These are phyloP conservation scores for Malacoctenus gilli DNA, from an alignment of 2,797 vertebrate species.

Conservation along the genomic window DNA sequence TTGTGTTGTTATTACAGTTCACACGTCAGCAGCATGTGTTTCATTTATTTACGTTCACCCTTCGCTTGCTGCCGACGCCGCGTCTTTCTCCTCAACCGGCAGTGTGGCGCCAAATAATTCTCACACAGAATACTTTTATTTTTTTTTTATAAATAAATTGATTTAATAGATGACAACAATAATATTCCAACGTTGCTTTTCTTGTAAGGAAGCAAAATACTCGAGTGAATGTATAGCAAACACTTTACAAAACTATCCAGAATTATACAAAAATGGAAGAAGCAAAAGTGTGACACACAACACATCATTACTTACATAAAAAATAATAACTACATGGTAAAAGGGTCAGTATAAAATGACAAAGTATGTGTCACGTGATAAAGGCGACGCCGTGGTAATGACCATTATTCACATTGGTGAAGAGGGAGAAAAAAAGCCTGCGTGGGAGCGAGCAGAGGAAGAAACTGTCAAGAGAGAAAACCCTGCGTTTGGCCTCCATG, in stretches of 20 bases:
- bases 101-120: conserved; percentile 44
- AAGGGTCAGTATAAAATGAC: conserved; percentile 77
- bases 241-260: conserved; percentile 80
- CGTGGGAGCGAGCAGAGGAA: conserved; percentile 31
- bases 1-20: conserved; percentile 78
- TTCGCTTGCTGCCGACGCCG: conserved; percentile 12
- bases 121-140: conserved; percentile 22
- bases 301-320: conserved; percentile 71
- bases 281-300: conserved; percentile 71
- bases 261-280: conserved; percentile 78
- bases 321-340: conserved; percentile 71
- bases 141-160: conserved; percentile 81
- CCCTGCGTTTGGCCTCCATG: conserved; percentile 66
- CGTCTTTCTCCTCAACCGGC: conserved; percentile 14
- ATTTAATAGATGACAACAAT: conserved; percentile 83
- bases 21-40: conserved; percentile 70
- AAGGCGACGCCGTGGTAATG: conserved; percentile 72
- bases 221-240: conserved; percentile 75
- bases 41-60: conserved; percentile 47
- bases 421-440: conserved; percentile 50
- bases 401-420: conserved; percentile 77
- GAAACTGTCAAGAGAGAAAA: conserved; percentile 45
- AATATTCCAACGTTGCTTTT: conserved; percentile 78
- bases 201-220: conserved; percentile 79
- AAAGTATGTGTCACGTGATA: conserved; percentile 65